These are phyloP conservation scores for Hanleya hanleyi DNA, from an alignment of 2,888 invertebrate genomes.

Conservation along the genomic window DNA sequence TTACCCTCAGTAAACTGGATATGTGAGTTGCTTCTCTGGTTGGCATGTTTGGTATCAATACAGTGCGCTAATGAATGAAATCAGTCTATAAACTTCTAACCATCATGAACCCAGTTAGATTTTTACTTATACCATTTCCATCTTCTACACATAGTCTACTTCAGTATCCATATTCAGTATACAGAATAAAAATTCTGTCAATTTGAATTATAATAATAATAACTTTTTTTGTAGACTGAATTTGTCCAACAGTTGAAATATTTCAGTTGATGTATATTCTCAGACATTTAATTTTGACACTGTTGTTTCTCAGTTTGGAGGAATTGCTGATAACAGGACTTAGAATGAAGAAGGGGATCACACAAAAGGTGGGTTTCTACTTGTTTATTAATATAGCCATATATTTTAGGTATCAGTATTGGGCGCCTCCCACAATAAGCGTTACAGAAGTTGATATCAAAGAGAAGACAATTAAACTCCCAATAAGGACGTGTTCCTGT, in stretches of 20 bases:
- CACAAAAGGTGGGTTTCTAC: neutral
- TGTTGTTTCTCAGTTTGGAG: neutral
- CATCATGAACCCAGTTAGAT: neutral
- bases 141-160: no score
- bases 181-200: neutral
- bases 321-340: neutral
- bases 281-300: no score
- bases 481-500: no score
- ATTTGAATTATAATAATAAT: neutral
- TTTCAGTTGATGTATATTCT: no score
- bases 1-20: slow-evolving; percentile 38
- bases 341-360: neutral
- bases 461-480: no score
- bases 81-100: neutral
- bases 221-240: neutral
- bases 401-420: no score
- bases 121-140: neutral
- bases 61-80: neutral
- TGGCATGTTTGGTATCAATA: no score
- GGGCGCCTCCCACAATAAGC: no score
- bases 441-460: no score
- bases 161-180: no score
- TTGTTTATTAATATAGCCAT: no score
- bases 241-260: no score
- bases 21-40: slow-evolving; percentile 37